Conservation (phyloP, 2,113 vertebrate species). For the Danio rerio region DNA sequence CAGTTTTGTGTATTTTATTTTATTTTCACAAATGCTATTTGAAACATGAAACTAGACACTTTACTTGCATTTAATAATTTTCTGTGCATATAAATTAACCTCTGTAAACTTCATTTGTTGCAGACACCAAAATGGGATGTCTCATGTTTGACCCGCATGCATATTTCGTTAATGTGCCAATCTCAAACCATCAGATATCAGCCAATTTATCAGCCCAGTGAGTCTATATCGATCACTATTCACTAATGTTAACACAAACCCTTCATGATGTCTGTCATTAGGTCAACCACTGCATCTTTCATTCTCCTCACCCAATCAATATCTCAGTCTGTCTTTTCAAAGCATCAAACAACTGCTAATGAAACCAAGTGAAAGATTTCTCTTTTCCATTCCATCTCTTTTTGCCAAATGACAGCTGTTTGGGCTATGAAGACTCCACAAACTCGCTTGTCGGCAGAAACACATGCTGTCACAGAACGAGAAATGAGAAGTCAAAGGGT, state of each 20-base stretch:
- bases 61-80: too few relatives aligned
- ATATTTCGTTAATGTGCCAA: too few relatives aligned
- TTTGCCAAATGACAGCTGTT: conserved; percentile 16
- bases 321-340: not conserved
- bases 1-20: too few relatives aligned
- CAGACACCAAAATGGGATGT: too few relatives aligned
- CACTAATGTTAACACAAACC: not conserved
- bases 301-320: conserved; percentile 26
- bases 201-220: not conserved
- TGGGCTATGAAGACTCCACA: not conserved
- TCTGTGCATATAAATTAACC: too few relatives aligned
- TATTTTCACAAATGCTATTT: too few relatives aligned
- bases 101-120: too few relatives aligned
- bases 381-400: not conserved
- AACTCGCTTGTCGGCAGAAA: not conserved
- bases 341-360: conserved; percentile 13
- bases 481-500: conserved; percentile 9
- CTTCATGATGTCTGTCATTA: not conserved
- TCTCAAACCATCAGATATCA: not conserved
- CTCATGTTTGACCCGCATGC: too few relatives aligned
- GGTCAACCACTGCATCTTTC: not conserved
- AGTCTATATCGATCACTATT: not conserved
- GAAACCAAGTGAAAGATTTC: conserved; percentile 5
- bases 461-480: conserved; percentile 1
- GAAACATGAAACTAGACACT: too few relatives aligned